Conservation (phyloP, 2,113 vertebrate genomes). For the Elanoides forficatus region DNA sequence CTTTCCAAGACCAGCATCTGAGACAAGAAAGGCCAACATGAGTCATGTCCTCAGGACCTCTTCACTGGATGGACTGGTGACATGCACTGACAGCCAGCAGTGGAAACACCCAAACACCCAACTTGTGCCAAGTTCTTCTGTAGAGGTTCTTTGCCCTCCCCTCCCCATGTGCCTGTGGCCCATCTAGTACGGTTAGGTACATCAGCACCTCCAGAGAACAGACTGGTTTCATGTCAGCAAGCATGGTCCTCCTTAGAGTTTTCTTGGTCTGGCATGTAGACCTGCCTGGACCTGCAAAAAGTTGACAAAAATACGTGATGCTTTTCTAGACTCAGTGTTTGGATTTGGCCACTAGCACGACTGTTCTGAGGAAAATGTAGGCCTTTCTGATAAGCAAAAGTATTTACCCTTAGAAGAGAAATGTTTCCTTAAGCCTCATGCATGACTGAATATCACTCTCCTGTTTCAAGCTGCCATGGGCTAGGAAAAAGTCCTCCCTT, state of each 20-base stretch:
- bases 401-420: not conserved
- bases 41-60: not conserved
- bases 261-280: not conserved
- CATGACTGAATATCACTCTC: not conserved
- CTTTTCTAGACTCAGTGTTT: not conserved
- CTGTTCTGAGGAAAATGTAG: not conserved
- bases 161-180: not conserved
- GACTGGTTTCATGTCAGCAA: not conserved
- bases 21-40: not conserved
- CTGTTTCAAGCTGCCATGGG: not conserved
- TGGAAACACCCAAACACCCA: not conserved
- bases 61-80: not conserved
- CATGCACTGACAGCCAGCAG: not conserved
- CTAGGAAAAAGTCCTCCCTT: not conserved
- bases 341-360: not conserved
- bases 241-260: not conserved
- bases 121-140: not conserved
- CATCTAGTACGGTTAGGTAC: not conserved
- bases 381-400: not conserved
- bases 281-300: not conserved
- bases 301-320: not conserved
- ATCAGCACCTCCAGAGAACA: not conserved
- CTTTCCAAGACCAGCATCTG: not conserved
- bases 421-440: not conserved
- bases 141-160: not conserved